These are phyloP conservation scores for Drosophila elegans DNA, from an alignment of 1,140 invertebrate species.

Conservation along the genomic window DNA sequence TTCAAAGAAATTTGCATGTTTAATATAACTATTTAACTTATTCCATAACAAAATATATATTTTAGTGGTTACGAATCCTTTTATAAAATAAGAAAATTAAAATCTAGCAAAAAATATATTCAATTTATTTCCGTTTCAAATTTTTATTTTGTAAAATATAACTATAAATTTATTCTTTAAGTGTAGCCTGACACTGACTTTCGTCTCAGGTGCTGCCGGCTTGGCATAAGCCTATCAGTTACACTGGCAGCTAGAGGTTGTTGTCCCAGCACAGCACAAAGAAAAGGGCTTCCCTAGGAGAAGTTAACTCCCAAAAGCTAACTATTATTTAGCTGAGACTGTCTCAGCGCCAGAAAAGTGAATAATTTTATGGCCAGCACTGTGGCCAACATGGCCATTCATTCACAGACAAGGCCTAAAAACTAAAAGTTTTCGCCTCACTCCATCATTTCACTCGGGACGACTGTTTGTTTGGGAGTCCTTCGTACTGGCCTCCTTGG, in stretches of 20 bases:
- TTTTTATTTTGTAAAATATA: too few species aligned
- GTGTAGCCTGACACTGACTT: constrained; percentile 5
- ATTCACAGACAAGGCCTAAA: constrained; percentile 33
- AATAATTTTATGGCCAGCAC: constrained; percentile 14
- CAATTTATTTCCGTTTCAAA: too few species aligned
- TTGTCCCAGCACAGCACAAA: not conserved
- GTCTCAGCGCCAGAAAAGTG: not conserved
- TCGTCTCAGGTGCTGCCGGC: constrained; percentile 26
- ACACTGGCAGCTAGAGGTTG: constrained; percentile 19
- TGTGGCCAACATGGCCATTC: constrained; percentile 15
- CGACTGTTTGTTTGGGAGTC: constrained; percentile 41
- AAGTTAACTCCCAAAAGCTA: constrained; percentile 16
- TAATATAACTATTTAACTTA: too few species aligned
- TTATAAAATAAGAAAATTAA: too few species aligned
- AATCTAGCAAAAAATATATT: too few species aligned
- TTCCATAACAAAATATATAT: too few species aligned
- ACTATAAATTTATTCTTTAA: not conserved
- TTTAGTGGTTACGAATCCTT: too few species aligned
- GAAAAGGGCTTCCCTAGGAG: not conserved
- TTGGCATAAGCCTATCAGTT: constrained; percentile 31
- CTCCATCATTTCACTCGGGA: constrained; percentile 17
- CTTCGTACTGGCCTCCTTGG: constrained; percentile 15
- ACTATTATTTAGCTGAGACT: not conserved
- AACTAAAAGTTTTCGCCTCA: constrained; percentile 34
- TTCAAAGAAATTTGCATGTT: too few species aligned